Evolutionary conservation across 1,140 invertebrate species (phyloP), one percentile per base, ranked within the genome.

Genomic region (Bombyx mandarina): DNA sequence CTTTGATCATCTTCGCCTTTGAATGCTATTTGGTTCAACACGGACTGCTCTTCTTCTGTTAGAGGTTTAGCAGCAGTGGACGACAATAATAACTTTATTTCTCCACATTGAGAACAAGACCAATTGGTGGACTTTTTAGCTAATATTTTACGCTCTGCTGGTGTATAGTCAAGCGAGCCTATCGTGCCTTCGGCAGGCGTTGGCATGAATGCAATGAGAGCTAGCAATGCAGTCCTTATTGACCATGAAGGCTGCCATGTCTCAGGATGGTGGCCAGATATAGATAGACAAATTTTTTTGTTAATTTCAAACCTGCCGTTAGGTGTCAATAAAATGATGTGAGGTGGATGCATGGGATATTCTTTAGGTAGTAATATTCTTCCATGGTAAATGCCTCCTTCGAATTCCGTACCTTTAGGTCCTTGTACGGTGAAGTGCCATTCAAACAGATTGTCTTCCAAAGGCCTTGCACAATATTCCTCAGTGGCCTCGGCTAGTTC

Each of bases 241-340:
- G 96, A 98, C 97, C 97, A 99, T 10, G 95, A 97, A 50, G 97
- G 97, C 73, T 97, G 95, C 97, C 97, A 99, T 10, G 96, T 97
- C 86, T 99, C 97, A 10, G 97, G 97, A 88, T 99, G 97, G 88
- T 98, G 93, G n/a, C 96, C 96, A 67, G 97, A 98, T 70, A 99
- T 99, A 65, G 95, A 98, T 48, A 99, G 88, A 83, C 97, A 99
- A 76, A 99, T 98, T 86, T 99, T 98, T 82, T 96, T 97, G 71
- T 97, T 95, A 2, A 92, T 91, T 89, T 98, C 96, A 90, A 99
- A 99, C 63, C 97, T 90, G 50, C 97, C 97, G 90, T 98, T 99
- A 35, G 96, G 96, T 18, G 97, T 99, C 18, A 99, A 82, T 57
- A 99, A 82, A 68, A 99, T 97, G 65, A 99, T 97, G 80, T 96